Evolutionary conservation across 2,113 vertebrate species (phyloP).

Genomic region (Cololabis saira): DNA sequence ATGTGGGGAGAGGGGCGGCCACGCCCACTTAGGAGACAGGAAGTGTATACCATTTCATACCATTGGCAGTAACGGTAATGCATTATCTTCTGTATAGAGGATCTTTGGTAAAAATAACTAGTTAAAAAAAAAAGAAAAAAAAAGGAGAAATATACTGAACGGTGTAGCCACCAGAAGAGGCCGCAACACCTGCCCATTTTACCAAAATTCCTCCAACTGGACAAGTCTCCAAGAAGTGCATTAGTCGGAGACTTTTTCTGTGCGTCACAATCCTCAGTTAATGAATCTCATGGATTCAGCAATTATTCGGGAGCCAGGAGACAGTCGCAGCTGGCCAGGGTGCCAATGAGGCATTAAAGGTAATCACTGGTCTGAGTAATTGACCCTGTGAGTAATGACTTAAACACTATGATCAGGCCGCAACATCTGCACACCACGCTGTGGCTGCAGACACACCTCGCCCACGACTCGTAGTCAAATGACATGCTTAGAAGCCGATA

Average conservation of each 20-base stretch:
- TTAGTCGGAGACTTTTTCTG: constrained; percentile 28
- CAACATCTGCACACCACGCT: constrained; percentile 53
- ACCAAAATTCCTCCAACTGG: constrained; percentile 4
- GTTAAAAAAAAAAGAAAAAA: not conserved
- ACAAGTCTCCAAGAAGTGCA: constrained; percentile 26
- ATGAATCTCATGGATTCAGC: constrained; percentile 54
- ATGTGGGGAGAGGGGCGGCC: too few relatives aligned
- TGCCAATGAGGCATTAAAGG: constrained; percentile 58
- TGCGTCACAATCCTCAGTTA: constrained; percentile 46
- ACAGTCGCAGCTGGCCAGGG: constrained; percentile 45
- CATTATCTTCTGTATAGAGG: too few relatives aligned
- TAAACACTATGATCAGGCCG: constrained; percentile 77
- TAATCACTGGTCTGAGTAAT: constrained; percentile 72
- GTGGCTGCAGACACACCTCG: constrained; percentile 68
- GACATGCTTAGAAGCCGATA: constrained; percentile 47
- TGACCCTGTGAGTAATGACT: constrained; percentile 70
- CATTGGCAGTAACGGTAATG: too few relatives aligned
- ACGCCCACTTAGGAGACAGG: too few relatives aligned
- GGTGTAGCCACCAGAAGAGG: not conserved
- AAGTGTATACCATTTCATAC: too few relatives aligned
- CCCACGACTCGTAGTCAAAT: constrained; percentile 59
- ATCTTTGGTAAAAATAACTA: too few relatives aligned
- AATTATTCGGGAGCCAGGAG: constrained; percentile 56
- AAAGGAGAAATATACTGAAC: not conserved
- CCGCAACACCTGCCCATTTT: not conserved